Conservation (phyloP, 2,113 vertebrate species). For the Scomber japonicus region DNA sequence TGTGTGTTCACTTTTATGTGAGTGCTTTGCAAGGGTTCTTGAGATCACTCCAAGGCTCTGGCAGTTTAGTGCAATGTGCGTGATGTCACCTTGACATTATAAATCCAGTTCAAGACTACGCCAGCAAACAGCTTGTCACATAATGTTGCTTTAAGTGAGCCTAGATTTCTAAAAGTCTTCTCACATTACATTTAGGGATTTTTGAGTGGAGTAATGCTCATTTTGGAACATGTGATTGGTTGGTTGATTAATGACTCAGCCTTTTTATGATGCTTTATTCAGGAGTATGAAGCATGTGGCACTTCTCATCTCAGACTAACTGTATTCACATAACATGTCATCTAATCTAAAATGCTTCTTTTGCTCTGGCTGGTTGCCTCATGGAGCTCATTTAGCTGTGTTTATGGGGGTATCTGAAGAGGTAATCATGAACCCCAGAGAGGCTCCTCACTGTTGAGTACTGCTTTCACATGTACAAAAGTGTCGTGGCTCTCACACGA, state of each 20-base stretch:
- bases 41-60: slow-evolving; percentile 1
- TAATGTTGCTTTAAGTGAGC: slow-evolving; percentile 64
- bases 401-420: slow-evolving; percentile 1
- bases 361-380: slow-evolving; percentile 14
- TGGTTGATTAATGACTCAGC: slow-evolving; percentile 29
- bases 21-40: background rate
- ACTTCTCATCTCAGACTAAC: slow-evolving; percentile 17
- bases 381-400: slow-evolving; percentile 36
- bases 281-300: background rate
- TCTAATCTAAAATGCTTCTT: slow-evolving; percentile 16
- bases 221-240: slow-evolving; percentile 26
- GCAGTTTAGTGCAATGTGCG: slow-evolving; percentile 21
- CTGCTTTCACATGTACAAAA: slow-evolving; percentile 16
- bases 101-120: slow-evolving; percentile 49
- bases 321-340: slow-evolving; percentile 1
- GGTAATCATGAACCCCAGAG: slow-evolving; percentile 11
- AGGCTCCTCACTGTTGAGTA: slow-evolving; percentile 1
- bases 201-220: slow-evolving; percentile 22
- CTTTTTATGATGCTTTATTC: slow-evolving; percentile 24
- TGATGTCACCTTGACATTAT: slow-evolving; percentile 57
- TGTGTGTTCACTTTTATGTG: slow-evolving; percentile 14
- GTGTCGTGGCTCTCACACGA: background rate
- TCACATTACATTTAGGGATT: slow-evolving; percentile 41
- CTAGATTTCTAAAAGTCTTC: slow-evolving; percentile 42
- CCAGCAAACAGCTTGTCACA: slow-evolving; percentile 62